Base-by-base conservation (phyloP, 2,113 vertebrate genomes). In the Datnioides undecimradiatus region DNA sequence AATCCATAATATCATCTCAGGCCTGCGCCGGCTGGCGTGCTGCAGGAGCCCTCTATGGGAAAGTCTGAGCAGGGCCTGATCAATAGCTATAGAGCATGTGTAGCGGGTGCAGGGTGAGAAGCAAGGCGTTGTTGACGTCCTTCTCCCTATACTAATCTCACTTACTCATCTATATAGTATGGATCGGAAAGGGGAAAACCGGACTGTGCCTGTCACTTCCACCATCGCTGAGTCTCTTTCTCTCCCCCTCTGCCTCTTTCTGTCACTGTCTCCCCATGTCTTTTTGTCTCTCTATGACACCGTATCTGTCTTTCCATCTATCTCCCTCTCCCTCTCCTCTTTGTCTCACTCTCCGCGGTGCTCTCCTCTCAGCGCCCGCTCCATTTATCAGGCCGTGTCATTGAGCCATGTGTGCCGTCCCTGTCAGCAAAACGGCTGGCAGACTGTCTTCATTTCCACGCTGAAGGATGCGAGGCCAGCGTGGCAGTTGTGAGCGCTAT, bases 1-100 rank as follows among this genome's bases (percentile, higher is more conserved):
- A 90, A 94, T 92, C 92, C 90, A 92, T 91, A 91, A 86, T 82
- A 85, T 88, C 85, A 91, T 93, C 86, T 87, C 73, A 45, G 82
- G 67, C 71, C 82, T 58, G 60, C 60, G 60, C 67, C 7, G 54
- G 67, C 72, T 51, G 59, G 29, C 57, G 29, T 85, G 62, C 57
- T 60, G 62, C 74, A 79, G 72, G 76, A 73, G 63, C 79, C 62
- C 73, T 88, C 84, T 68, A 40, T 86, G 85, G 82, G 72, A 74
- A 76, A 51, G 78, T 82, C 73, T 76, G 31, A 54, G 79, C 48
- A 43, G 19, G 29, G 57, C 31, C 82, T 76, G 82, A 93, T 93
- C 92, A 90, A 92, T 93, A 90, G 73, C 60, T 52, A 49, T 48
- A 48, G 86, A 80, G 77, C 83, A 79, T 77, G 65, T 91, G 84